These are phyloP conservation scores for Dione vanillae DNA, from an alignment of 2,888 invertebrate genomes.

Conservation along the genomic window DNA sequence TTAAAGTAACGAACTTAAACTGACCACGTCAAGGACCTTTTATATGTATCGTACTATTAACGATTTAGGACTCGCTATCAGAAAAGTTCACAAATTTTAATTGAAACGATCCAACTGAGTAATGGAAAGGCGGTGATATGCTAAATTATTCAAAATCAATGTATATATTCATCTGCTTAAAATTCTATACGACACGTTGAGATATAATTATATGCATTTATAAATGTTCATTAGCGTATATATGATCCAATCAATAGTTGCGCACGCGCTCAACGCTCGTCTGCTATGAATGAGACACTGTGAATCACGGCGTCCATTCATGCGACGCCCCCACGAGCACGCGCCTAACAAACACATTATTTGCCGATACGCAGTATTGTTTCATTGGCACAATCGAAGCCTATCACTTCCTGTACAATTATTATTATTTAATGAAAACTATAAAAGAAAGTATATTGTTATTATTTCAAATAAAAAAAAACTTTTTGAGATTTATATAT, in stretches of 20 bases:
- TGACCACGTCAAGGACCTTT: constrained; percentile 55
- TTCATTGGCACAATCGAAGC: constrained; percentile 69
- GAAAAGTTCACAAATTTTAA: not conserved
- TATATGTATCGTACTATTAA: constrained; percentile 50
- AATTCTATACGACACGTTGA: constrained; percentile 3
- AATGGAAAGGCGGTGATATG: not conserved
- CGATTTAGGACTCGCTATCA: constrained; percentile 30
- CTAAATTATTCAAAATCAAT: constrained; percentile 6
- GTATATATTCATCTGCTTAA: constrained; percentile 6
- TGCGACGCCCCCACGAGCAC: constrained; percentile 73
- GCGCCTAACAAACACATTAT: constrained; percentile 68
- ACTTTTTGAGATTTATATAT: too few relatives aligned
- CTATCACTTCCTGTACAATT: constrained; percentile 73
- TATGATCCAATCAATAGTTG: constrained; percentile 39
- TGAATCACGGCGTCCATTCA: constrained; percentile 81
- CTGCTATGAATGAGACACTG: constrained; percentile 73
- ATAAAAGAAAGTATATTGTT: not conserved
- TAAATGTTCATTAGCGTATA: constrained; percentile 32
- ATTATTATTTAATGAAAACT: constrained; percentile 35
- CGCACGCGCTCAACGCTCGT: constrained; percentile 50
- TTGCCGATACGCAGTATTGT: constrained; percentile 64
- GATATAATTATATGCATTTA: constrained; percentile 16
- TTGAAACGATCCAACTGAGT: constrained; percentile 20
- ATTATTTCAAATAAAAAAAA: too few relatives aligned
- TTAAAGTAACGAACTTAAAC: constrained; percentile 50